phyloP scores from a whole-genome alignment of 92 coral and sea anemone species.

The Epizoanthus fatuus region DNA sequence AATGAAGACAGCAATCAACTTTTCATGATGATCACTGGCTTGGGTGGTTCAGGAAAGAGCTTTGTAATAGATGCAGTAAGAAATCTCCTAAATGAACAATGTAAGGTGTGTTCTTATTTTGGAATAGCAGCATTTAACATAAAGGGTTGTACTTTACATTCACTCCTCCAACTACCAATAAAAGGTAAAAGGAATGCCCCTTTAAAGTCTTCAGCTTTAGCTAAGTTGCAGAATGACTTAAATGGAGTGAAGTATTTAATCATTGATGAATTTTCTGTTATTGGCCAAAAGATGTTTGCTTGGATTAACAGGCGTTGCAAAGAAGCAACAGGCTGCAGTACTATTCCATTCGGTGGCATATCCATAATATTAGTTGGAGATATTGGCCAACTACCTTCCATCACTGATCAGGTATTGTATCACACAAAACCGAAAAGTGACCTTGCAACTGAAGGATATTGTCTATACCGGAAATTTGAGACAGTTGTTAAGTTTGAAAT shows the following conservation, averaged over 20 bases:
- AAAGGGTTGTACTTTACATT: conserved; percentile 62
- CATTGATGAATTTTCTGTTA: conserved; percentile 66
- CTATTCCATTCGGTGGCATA: conserved; percentile 70
- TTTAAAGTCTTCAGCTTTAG: conserved; percentile 43
- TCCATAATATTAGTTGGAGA: conserved; percentile 62
- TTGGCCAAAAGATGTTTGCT: conserved; percentile 65
- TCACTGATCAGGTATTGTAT: conserved; percentile 47
- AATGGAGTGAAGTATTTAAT: conserved; percentile 59
- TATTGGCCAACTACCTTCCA: conserved; percentile 55
- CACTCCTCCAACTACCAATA: conserved; percentile 64
- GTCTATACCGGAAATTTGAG: conserved; percentile 13
- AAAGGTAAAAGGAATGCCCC: conserved; percentile 56
- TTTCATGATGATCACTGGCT: conserved; percentile 60
- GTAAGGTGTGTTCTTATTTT: conserved; percentile 69
- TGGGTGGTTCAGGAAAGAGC: conserved; percentile 69
- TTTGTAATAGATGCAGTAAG: conserved; percentile 66
- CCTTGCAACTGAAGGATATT: conserved; percentile 39
- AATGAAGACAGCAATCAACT: conserved; percentile 48
- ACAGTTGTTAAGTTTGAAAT: conserved; percentile 27
- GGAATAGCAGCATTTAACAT: conserved; percentile 70
- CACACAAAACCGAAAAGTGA: conserved; percentile 50
- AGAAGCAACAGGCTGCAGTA: conserved; percentile 64
- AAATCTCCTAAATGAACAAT: conserved; percentile 20
- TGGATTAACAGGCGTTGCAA: conserved; percentile 72
- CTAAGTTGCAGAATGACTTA: conserved; percentile 55